These are phyloP conservation scores for Tenthredo amoena DNA, from an alignment of 2,888 invertebrate species.

Conservation along the genomic window DNA sequence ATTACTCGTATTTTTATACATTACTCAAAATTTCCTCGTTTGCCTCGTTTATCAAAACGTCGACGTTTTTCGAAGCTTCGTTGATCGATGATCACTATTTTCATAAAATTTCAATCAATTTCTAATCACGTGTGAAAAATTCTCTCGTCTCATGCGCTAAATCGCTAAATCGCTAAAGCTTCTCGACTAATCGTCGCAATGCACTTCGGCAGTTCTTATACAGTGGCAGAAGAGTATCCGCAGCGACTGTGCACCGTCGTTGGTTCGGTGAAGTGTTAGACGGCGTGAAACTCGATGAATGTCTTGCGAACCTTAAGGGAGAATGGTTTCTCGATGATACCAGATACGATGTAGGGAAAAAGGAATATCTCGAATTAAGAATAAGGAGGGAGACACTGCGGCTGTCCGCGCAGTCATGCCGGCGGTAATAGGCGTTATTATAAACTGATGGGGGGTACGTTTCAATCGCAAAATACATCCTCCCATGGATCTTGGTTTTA, in stretches of 20 bases:
- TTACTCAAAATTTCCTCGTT: too few relatives aligned
- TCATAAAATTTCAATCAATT: too few relatives aligned
- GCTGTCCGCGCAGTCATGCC: conserved; percentile 56
- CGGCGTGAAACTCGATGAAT: conserved; percentile 12
- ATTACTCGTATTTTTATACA: too few relatives aligned
- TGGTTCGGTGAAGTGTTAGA: neutral
- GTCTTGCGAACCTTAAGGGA: neutral
- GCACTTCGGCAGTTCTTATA: neutral
- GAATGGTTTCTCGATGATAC: neutral
- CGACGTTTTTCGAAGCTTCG: too few relatives aligned
- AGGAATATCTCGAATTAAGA: neutral
- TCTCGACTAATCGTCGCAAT: neutral
- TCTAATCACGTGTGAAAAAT: too few relatives aligned
- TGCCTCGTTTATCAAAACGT: too few relatives aligned
- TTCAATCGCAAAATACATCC: conserved; percentile 48
- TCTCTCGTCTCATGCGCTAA: too few relatives aligned
- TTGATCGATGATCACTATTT: too few relatives aligned
- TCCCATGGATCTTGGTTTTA: neutral
- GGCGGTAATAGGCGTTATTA: conserved; percentile 68
- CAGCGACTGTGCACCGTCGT: neutral
- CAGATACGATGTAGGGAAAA: neutral
- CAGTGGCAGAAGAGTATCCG: neutral
- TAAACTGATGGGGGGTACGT: conserved; percentile 55
- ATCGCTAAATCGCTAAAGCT: neutral
- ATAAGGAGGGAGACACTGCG: neutral